Evolutionary conservation across 2,113 vertebrate species (phyloP), one percentile per base, ranked within the genome.

Genomic region (Clinocottus analis): DNA sequence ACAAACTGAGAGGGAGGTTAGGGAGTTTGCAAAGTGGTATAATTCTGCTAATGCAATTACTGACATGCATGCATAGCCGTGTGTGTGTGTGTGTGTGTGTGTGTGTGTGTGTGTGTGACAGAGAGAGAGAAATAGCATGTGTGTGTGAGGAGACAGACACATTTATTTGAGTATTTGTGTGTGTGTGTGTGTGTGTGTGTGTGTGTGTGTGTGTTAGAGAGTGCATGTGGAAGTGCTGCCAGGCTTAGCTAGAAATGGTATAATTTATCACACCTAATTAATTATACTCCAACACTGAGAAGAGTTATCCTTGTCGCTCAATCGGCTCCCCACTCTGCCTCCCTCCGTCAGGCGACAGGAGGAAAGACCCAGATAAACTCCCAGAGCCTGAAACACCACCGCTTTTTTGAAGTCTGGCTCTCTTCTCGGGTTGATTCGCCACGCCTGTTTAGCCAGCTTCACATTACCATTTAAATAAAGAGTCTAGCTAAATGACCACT

Each of bases 231-330:
- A 56, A 73, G 35, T 69, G 19, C 72, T 80, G 68, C 70, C 60
- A 53, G 63, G 56, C 65, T 77, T 84, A 80, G 72, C 93, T 93
- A 81, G 92, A 92, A 95, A 95, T 92, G 89, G 90, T 95, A 94
- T 95, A 93, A 96, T 96, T 96, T 93, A 94, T 94, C 89, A 90
- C 87, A 93, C 91, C 94, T 93, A 95, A 96, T 96, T 96, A 96
- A 96, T 96, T 95, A 96, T 94, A 55, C 45, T 95, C 93, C 95
- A 83, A 89, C 77, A 90, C 80, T 71, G 89, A 91, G 87, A 91
- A 93, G 85, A 90, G 92, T 87, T 82, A 94, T 95, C 92, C 92
- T 94, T 92, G 92, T 93, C 75, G 45, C 79, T 86, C 83, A 88
- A 69, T 91, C 82, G 64, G 80, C 88, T 86, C 77, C 73, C 45